Evolutionary conservation across 1,140 invertebrate species (phyloP).

Genomic region (Orussus abietinus): DNA sequence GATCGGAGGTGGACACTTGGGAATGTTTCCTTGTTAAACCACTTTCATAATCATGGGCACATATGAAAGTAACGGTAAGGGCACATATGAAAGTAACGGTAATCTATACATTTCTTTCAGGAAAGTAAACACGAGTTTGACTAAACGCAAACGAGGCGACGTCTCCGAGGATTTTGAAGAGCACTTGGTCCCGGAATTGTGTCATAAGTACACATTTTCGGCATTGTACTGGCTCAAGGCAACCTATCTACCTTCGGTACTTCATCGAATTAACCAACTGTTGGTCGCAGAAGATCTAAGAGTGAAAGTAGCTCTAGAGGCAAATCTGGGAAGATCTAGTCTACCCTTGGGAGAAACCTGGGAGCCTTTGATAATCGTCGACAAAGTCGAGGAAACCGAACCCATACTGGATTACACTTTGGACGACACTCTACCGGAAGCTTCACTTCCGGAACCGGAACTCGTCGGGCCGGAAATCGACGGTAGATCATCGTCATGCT

Average conservation of each 20-base stretch:
- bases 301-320: constrained; percentile 52
- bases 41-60: no score
- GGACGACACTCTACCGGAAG: constrained; percentile 16
- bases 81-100: no score
- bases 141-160: constrained; percentile 53
- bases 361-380: constrained; percentile 23
- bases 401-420: constrained; percentile 12
- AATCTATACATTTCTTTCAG: constrained; percentile 42
- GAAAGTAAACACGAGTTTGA: constrained; percentile 20
- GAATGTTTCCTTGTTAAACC: no score
- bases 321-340: constrained; percentile 34
- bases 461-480: constrained; percentile 22
- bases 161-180: constrained; percentile 62
- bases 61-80: no score
- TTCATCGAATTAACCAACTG: constrained; percentile 76
- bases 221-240: constrained; percentile 88
- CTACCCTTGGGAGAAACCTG: constrained; percentile 30
- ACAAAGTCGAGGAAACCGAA: constrained; percentile 15
- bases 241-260: constrained; percentile 79
- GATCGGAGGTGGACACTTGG: no score
- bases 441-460: constrained; percentile 7
- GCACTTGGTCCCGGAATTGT: constrained; percentile 88
- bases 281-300: constrained; percentile 79
- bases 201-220: constrained; percentile 79
- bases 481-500: constrained; percentile 18